Evolutionary conservation across 1,140 invertebrate genomes (phyloP).

Genomic region (Drosophila equinoxialis): DNA sequence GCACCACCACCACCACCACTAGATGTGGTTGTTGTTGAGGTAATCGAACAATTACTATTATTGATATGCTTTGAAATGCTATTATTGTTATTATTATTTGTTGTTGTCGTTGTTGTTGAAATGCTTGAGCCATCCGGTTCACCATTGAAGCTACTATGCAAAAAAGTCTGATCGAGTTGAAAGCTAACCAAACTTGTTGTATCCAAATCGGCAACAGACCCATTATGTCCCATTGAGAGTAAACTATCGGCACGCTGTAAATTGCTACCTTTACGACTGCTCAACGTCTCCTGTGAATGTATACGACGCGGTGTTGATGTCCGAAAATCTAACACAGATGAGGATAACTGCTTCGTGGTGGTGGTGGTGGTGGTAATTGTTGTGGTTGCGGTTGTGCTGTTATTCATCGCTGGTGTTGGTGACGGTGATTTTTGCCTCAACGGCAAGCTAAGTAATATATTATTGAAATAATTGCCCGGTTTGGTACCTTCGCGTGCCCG

Average conservation of each 20-base stretch:
- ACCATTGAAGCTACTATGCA: constrained; percentile 49
- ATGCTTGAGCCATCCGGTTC: constrained; percentile 48
- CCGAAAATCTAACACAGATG: constrained; percentile 51
- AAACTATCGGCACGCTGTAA: constrained; percentile 61
- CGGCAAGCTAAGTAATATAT: constrained; percentile 70
- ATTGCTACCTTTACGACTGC: constrained; percentile 30
- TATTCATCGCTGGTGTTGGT: constrained; percentile 31
- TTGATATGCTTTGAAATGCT: constrained; percentile 63
- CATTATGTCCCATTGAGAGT: constrained; percentile 58
- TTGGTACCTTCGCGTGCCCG: constrained; percentile 55
- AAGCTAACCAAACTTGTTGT: constrained; percentile 56
- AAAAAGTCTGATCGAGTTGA: constrained; percentile 47
- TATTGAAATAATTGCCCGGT: constrained; percentile 75
- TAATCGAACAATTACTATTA: constrained; percentile 63
- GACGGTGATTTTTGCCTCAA: constrained; percentile 56
- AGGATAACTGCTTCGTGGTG: constrained; percentile 33
- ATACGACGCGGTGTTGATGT: constrained; percentile 60
- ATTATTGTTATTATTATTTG: constrained; percentile 31
- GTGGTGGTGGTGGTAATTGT: constrained; percentile 31
- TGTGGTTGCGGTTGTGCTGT: constrained; percentile 23
- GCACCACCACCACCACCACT: constrained; percentile 27
- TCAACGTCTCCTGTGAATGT: constrained; percentile 73
- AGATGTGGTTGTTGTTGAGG: constrained; percentile 51
- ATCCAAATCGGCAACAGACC: constrained; percentile 52
- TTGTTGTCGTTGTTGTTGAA: constrained; percentile 30